Base-by-base conservation (phyloP, 2,888 invertebrate genomes). In the Bruchidius siliquastri region DNA sequence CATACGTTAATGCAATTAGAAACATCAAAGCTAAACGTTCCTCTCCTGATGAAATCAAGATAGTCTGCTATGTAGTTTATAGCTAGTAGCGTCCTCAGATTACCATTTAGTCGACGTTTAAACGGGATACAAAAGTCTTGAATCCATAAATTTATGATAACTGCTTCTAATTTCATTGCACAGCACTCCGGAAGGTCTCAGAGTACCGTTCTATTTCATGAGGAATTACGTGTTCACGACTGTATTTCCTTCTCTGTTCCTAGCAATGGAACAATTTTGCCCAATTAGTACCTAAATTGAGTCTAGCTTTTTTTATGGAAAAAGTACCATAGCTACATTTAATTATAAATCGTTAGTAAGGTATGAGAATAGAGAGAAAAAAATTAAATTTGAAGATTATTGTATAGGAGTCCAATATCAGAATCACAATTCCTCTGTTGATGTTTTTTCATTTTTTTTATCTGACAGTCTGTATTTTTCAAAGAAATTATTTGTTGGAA, bases 31-130 rank as follows among this genome's bases (percentile, higher is more conserved):
- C 30, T 71, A 18, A 20, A 71, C 26, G 4, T 71, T 26, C 71
- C n/a, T 26, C 21, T 26, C 71, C 71, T 71, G 71, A 71, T 71
- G 32, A 71, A 71, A 71, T 26, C 71, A 71, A 71, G 71, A 71
- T 71, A 71, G 71, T 18, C 49, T 1, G 49, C 13, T 49, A 22
- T 30, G 71, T 30, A 71, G 26, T 71, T 30, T 71, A 71, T 30
- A 71, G 30, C 71, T 71, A 26, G 20, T 10, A n/a, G 30, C 71
- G 20, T 30, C 71, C 22, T 71, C 71, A 20, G 30, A 71, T 71
- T 71, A 71, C 20, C 71, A 71, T 71, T 71, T 26, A 71, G 22
- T 22, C 30, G 22, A 32, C 30, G n/a, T 30, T 71, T 71, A 71
- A 71, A 71, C 20, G 71, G 71, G 69, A 26, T 69, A 69, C 26